Evolutionary conservation across 2,113 vertebrate genomes (phyloP).

Genomic region (Amazona guildingii): DNA sequence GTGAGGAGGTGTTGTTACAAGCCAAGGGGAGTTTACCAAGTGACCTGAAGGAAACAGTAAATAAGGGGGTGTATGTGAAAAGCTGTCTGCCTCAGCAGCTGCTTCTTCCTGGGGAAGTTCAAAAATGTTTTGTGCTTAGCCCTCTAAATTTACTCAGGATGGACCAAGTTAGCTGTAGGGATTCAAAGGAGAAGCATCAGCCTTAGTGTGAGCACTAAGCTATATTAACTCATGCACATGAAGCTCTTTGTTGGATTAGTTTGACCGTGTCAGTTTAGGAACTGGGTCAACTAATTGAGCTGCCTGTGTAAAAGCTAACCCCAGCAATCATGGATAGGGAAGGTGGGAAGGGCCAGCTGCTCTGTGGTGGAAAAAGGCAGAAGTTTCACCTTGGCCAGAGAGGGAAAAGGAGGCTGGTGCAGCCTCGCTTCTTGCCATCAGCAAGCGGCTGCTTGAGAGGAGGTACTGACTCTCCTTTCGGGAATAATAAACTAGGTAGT

Average conservation of each 20-base stretch:
- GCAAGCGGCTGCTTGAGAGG: background rate
- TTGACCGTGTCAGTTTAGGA: background rate
- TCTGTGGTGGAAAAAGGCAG: background rate
- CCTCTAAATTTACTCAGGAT: background rate
- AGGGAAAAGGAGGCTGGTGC: background rate
- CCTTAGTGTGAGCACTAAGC: background rate
- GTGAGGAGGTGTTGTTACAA: background rate
- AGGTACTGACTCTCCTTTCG: background rate
- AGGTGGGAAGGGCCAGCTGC: background rate
- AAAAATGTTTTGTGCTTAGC: background rate
- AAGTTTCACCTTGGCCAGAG: background rate
- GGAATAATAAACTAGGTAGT: background rate
- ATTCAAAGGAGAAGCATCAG: background rate
- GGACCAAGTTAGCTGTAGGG: background rate
- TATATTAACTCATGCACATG: rapidly evolving
- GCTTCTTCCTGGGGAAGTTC: background rate
- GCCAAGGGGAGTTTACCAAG: background rate
- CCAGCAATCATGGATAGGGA: background rate
- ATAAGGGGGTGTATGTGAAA: background rate
- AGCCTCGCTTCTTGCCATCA: rapidly evolving
- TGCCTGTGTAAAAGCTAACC: background rate
- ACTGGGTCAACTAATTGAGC: background rate
- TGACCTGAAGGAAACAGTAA: background rate
- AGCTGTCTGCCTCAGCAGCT: background rate
- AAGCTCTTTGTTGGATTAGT: background rate